Evolutionary conservation across 2,888 invertebrate genomes (phyloP), one percentile per base, ranked within the genome.

Genomic region (Callyntrura sp.): DNA sequence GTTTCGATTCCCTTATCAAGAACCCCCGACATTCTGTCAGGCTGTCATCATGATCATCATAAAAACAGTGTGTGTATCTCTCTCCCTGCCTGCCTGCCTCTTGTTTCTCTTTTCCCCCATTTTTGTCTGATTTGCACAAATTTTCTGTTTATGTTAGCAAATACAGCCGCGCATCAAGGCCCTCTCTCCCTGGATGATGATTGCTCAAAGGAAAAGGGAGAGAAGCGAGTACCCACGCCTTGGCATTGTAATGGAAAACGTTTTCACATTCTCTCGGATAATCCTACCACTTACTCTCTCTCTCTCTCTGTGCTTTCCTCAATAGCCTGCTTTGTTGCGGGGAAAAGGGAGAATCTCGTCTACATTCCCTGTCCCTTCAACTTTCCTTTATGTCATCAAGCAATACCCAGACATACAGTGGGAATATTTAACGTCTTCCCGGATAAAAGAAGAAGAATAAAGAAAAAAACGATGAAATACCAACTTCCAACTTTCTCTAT

Each of bases 51-150:
- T 65, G 68, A 48, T 82, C 88, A 88, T 88, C 81, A 82, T 88
- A 88, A 88, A 88, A n/a, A 83, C 65, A 76, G n/a, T n/a, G n/a
- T n/a, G n/a, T n/a, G n/a, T n/a, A n/a, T n/a, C 73, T 76, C 86
- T 65, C 55, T 65, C 79, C 20, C 35, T 60, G 45, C n/a, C n/a
- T n/a, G n/a, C n/a, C n/a, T n/a, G n/a, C n/a, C 5, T 55, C 55
- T 48, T 73, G 11, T 14, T 12, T 51, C 48, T 60, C 55, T 17
- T 48, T 78, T 35, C 48, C 20, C 51, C 51, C n/a, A 78, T 83
- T 83, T 82, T 76, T 82, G 83, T 82, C 20, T 82, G 82, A 88
- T 88, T 76, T 88, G 88, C 82, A 83, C 48, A 88, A 83, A 83
- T 76, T 76, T 88, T 55, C n/a, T 82, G 73, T 88, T 82, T 82